Percentiles rank a stretch among this genome's conserved stretches.
phyloP scores from a whole-genome alignment of 2,888 invertebrate genomes.

The Rhodophaea formosa region DNA sequence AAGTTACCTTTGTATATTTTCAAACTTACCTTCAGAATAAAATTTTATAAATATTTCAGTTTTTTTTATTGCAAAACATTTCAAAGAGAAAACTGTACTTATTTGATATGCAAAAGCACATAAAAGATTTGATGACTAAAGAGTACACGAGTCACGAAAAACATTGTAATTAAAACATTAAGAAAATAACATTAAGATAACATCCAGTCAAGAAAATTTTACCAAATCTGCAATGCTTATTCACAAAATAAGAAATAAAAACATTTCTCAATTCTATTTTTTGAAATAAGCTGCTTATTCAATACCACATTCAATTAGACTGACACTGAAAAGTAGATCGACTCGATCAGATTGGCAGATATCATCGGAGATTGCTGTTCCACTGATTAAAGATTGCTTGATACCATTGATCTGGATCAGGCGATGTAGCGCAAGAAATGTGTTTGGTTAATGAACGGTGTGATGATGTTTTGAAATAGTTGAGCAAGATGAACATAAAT shows the following conservation, averaged over 20 bases:
- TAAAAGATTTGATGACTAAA: not conserved
- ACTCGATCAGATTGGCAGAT: not conserved
- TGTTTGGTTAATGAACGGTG: not conserved
- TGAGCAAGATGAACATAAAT: not conserved
- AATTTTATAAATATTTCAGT: too few relatives aligned
- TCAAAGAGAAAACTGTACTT: too few relatives aligned
- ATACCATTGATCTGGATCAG: not conserved
- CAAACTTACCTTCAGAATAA: too few relatives aligned
- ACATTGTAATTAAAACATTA: not conserved
- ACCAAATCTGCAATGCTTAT: not conserved
- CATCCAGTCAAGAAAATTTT: not conserved
- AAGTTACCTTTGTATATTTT: too few relatives aligned
- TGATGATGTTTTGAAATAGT: not conserved
- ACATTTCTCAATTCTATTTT: not conserved
- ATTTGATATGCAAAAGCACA: too few relatives aligned
- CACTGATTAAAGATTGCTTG: not conserved
- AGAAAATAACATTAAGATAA: too few relatives aligned
- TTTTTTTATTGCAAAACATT: too few relatives aligned
- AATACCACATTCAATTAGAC: slow-evolving; percentile 14
- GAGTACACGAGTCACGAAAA: not conserved
- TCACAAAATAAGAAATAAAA: not conserved
- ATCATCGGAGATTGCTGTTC: not conserved
- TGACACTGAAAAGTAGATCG: slow-evolving; percentile 10
- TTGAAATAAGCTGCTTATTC: slow-evolving; percentile 20
- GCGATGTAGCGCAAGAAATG: not conserved